phyloP scores from a whole-genome alignment of 2,113 vertebrate species.

The Corythoichthys haematopterus region DNA sequence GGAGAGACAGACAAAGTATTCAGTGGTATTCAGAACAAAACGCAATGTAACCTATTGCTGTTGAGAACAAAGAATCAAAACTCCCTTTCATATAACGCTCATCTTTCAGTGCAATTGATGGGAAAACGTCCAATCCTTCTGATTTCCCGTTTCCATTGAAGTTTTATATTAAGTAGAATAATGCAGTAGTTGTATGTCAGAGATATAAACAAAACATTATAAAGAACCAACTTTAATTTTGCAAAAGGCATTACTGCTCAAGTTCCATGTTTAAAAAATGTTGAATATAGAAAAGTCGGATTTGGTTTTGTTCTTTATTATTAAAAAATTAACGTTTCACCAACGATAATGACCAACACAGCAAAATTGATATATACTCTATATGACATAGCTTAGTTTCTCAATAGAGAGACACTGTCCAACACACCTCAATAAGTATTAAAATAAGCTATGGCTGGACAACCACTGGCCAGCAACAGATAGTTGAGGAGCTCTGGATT shows the following conservation, averaged over 20 bases:
- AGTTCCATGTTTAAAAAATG: too few relatives aligned
- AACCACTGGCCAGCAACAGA: not conserved
- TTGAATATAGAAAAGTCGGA: too few relatives aligned
- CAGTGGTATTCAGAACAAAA: slow-evolving; percentile 2
- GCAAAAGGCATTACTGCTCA: too few relatives aligned
- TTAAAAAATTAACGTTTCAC: too few relatives aligned
- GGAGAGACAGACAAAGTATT: slow-evolving; percentile 5
- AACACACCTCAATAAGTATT: not conserved
- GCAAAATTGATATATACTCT: not conserved
- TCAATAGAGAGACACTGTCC: not conserved
- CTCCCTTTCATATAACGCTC: slow-evolving; percentile 2
- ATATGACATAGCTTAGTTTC: not conserved
- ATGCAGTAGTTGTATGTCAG: too few relatives aligned
- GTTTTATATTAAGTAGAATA: too few relatives aligned
- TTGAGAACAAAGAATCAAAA: slow-evolving; percentile 34
- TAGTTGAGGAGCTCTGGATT: not conserved
- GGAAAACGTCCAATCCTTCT: too few relatives aligned
- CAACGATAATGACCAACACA: not conserved
- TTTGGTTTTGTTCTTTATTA: too few relatives aligned
- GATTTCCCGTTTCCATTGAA: too few relatives aligned
- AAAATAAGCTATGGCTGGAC: not conserved
- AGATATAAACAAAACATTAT: too few relatives aligned
- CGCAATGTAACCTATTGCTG: slow-evolving; percentile 32
- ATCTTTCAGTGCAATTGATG: too few relatives aligned
- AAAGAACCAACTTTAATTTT: too few relatives aligned